These are phyloP conservation scores for Potorous gilbertii DNA, from an alignment of 2,797 vertebrate species.

Conservation along the genomic window DNA sequence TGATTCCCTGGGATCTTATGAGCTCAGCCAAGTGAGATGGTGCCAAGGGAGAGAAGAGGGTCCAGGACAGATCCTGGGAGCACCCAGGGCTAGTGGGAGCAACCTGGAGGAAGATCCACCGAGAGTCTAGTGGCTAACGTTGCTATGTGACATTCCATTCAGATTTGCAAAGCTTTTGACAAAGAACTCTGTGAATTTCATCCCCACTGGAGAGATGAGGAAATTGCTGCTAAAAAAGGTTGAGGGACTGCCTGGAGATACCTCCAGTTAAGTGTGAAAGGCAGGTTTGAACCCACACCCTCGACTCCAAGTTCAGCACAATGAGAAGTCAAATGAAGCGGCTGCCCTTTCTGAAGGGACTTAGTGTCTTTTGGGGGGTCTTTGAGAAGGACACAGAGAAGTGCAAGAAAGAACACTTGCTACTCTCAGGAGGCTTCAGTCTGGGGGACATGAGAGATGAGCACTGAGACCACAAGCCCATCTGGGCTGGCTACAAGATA, in stretches of 20 bases:
- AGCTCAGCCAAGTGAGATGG: too few relatives aligned
- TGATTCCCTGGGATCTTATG: too few relatives aligned
- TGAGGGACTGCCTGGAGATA: neutral
- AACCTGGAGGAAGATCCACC: neutral
- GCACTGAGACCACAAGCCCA: neutral
- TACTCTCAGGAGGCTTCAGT: too few relatives aligned
- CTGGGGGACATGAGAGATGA: neutral
- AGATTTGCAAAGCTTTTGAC: neutral
- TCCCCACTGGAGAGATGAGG: neutral
- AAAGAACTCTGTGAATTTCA: neutral
- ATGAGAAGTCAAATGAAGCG: neutral
- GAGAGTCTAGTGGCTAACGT: neutral
- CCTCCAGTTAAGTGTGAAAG: neutral
- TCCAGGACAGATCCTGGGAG: too few relatives aligned
- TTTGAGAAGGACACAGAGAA: neutral
- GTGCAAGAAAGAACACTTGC: neutral
- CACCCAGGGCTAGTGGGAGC: neutral
- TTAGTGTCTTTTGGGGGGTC: neutral
- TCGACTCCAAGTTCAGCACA: neutral
- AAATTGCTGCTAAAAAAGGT: neutral
- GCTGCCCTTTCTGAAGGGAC: neutral
- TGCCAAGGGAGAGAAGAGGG: too few relatives aligned
- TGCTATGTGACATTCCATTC: neutral
- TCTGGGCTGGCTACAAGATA: neutral
- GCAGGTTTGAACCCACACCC: neutral